These are phyloP conservation scores for Copsychus sechellarum DNA, from an alignment of 2,113 vertebrate genomes.

Conservation along the genomic window DNA sequence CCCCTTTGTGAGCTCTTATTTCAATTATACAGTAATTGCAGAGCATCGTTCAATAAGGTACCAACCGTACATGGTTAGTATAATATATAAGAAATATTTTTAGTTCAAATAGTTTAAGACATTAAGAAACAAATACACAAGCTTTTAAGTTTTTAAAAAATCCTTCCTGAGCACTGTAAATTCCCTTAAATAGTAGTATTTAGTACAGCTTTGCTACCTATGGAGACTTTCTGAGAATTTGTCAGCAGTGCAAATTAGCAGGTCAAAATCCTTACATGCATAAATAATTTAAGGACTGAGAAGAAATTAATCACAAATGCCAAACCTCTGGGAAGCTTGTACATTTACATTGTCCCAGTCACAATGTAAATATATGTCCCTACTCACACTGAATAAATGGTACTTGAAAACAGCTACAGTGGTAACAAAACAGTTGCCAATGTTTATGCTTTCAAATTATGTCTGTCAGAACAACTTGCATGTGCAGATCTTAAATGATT, in stretches of 20 bases:
- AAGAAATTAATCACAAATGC: background rate
- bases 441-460: conserved; percentile 25
- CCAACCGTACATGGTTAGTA: background rate
- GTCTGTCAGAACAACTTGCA: conserved; percentile 18
- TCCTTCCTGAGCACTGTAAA: background rate
- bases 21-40: background rate
- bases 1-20: background rate
- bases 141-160: background rate
- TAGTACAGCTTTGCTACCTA: background rate
- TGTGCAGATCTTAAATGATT: conserved; percentile 8
- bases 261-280: background rate
- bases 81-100: background rate
- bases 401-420: background rate
- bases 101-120: background rate
- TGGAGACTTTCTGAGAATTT: background rate
- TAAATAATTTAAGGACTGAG: background rate
- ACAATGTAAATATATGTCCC: background rate
- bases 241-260: background rate
- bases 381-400: background rate
- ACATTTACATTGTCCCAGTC: background rate
- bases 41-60: background rate
- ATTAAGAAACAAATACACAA: background rate
- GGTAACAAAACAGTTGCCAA: conserved; percentile 5
- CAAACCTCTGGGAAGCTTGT: background rate
- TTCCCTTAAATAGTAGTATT: background rate